phyloP scores from a whole-genome alignment of 2,797 vertebrate genomes.

The Urosaurus nigricauda region DNA sequence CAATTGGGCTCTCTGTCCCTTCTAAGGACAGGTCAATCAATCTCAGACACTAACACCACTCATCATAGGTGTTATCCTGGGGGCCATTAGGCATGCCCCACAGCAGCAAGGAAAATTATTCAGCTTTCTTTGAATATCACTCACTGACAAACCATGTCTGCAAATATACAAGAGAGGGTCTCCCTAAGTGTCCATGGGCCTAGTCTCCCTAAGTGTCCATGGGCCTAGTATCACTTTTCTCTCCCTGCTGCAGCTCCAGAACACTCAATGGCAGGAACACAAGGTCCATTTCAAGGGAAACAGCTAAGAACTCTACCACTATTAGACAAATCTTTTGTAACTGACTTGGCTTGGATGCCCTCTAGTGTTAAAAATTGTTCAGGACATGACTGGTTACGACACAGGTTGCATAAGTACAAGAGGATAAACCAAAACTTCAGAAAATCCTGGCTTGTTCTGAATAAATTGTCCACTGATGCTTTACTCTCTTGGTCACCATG shows the following conservation, averaged over 20 bases:
- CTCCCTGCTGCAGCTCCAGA: background rate
- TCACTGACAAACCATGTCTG: background rate
- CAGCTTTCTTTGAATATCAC: background rate
- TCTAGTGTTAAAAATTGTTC: constrained; percentile 37
- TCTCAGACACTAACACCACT: background rate
- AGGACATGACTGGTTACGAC: background rate
- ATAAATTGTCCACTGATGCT: too few species aligned
- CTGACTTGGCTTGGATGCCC: constrained; percentile 28
- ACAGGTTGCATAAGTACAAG: background rate
- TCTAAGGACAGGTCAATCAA: background rate
- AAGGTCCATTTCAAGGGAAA: background rate
- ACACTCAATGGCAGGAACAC: background rate
- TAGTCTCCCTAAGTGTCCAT: too few species aligned
- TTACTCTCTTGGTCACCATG: too few species aligned
- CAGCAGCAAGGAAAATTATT: too few species aligned
- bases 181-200: too few species aligned
- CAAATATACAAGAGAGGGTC: background rate
- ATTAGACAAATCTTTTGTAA: background rate
- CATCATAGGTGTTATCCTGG: background rate
- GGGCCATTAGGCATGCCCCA: background rate
- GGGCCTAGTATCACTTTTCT: background rate
- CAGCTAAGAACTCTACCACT: background rate
- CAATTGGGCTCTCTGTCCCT: background rate
- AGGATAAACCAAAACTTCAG: too few species aligned
- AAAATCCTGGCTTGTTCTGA: background rate